Base-by-base conservation (phyloP, 2,888 invertebrate genomes). In the Zaprionus obscuricornis region DNA sequence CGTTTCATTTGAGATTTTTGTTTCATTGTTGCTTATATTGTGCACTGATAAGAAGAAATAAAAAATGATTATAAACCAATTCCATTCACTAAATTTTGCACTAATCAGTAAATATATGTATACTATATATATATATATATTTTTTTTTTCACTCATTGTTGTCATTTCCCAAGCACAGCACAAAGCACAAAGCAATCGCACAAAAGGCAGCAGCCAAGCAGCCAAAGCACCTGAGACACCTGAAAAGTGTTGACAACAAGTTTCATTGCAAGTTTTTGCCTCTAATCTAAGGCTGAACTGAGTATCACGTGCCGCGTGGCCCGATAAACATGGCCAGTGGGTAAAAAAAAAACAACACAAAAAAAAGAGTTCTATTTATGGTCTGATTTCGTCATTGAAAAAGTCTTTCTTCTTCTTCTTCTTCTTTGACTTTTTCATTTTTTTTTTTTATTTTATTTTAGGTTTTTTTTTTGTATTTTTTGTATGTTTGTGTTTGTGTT, bases 71-170 rank as follows among this genome's bases (percentile, higher is more conserved):
- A 43, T 46, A 24, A 24, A 31, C 29, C 31, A 37, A 3, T 78
- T 82, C 79, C 87, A 87, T 87, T 87, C 87, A 87, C 78, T 78
- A 87, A 81, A 87, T 85, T 74, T 68, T 74, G 67, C 66, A 69
- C 50, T 69, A 58, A 69, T 82, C 64, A 77, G 58, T 56, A 27
- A n/a, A n/a, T 66, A 37, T 60, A 63, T 58, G 45, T 46, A 43
- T 57, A 56, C 39, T n/a, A n/a, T n/a, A n/a, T n/a, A n/a, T n/a
- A n/a, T n/a, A n/a, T n/a, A n/a, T n/a, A n/a, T n/a, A n/a, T 52
- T 29, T 47, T 63, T 64, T 63, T 63, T 45, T 40, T 31, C 50
- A 47, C 65, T 22, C 72, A 59, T 42, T 58, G 51, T 64, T 65
- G 58, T 58, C 58, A 47, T 63, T 62, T 50, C 7, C 55, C 40